Percentiles rank a stretch among this genome's conserved stretches.
Conservation (phyloP, 2,113 vertebrate species). For the Xiphorhynchus elegans region DNA sequence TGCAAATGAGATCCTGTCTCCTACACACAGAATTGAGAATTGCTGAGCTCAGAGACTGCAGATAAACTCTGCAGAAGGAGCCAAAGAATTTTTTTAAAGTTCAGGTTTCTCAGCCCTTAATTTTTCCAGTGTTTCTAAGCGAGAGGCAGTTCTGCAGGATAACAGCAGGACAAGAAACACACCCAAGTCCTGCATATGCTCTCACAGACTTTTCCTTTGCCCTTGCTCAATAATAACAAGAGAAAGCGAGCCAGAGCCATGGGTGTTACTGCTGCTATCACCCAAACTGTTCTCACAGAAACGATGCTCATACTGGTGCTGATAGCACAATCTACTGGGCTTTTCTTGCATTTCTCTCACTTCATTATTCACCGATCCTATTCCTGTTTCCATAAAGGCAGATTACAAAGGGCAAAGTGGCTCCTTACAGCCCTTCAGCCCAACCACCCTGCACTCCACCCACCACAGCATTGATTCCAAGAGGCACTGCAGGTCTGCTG, state of each 20-base stretch:
- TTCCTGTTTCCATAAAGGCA: neutral
- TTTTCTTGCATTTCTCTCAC: slow-evolving; percentile 15
- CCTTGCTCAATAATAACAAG: fast-evolving
- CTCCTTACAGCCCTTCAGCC: neutral
- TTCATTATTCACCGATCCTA: neutral
- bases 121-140: neutral
- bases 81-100: neutral
- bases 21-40: neutral
- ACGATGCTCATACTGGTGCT: neutral
- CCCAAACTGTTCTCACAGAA: neutral
- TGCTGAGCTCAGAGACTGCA: neutral
- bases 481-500: neutral
- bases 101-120: neutral
- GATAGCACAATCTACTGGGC: slow-evolving; percentile 53
- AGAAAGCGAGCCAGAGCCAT: neutral
- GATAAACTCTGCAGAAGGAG: neutral
- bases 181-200: neutral
- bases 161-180: neutral
- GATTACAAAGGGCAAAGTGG: neutral
- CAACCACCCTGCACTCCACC: neutral
- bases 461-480: neutral
- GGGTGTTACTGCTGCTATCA: neutral
- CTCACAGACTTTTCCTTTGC: neutral
- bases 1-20: neutral
- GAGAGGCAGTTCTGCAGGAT: neutral